A percentile compares a stretch with the other conserved stretches of the same genome.
These are phyloP conservation scores for Serilophus lunatus DNA, from an alignment of 2,113 vertebrate genomes.

Conservation along the genomic window DNA sequence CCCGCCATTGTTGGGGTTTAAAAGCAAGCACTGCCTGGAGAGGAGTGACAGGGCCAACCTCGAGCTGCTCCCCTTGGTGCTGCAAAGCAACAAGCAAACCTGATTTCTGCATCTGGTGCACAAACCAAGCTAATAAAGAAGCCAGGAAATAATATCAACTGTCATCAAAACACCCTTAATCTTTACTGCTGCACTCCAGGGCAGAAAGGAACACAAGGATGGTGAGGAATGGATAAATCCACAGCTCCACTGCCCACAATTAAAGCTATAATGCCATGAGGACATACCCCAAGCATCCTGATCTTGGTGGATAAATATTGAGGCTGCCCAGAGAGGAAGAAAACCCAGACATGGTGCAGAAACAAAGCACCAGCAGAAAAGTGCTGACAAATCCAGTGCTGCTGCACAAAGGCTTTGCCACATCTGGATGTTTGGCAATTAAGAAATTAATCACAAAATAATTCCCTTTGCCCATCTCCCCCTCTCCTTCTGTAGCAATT, in stretches of 20 bases:
- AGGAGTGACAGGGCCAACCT: neutral
- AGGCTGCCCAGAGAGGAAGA: neutral
- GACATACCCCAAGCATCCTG: neutral
- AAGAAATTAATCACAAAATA: neutral
- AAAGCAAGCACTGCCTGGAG: neutral
- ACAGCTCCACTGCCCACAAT: accelerated
- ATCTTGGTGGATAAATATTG: neutral
- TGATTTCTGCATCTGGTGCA: neutral
- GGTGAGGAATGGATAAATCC: neutral
- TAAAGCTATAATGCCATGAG: neutral
- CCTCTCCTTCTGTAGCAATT: neutral
- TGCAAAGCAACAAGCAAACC: neutral
- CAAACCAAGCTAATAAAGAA: neutral
- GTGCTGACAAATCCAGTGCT: neutral
- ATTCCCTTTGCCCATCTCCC: neutral
- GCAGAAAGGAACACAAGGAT: neutral
- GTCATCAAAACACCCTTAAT: neutral
- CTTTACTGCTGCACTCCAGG: neutral
- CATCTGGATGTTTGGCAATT: neutral
- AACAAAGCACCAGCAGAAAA: neutral
- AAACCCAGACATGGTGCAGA: neutral
- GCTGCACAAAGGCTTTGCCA: neutral
- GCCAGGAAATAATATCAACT: neutral
- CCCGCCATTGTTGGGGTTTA: neutral
- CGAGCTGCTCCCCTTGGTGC: neutral